Base-by-base conservation (phyloP, 1,140 invertebrate genomes). In the Bicyclus anynana region DNA sequence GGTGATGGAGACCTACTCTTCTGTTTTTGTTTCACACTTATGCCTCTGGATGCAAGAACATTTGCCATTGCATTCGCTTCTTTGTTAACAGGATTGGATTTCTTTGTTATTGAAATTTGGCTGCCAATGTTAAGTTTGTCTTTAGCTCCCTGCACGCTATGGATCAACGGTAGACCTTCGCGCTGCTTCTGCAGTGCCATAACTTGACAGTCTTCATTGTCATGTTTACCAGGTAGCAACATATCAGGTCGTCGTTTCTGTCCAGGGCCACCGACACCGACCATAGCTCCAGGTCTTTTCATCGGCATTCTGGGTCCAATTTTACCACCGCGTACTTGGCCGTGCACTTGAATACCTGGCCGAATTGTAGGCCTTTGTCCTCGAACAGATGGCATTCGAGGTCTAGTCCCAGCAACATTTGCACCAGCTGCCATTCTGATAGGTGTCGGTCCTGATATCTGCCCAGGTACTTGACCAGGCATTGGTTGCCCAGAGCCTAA, bases 1-100 rank as follows among this genome's bases (percentile, higher is more conserved):
- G 89, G 84, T 13, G 67, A 83, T 26, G 67, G 90, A 0, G 85
- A 85, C 21, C 85, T 79, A 66, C 81, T 84, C 56, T 87, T 89
- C 47, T 83, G 80, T 67, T 91, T 91, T 20, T 92, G 92, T 51
- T 94, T 95, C 0, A 95, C 92, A 20, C 93, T 94, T 52, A 95
- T 95, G 14, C 94, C 94, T 61, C 94, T 81, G 10, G 93, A 93
- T 7, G 93, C 94, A 37, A 95, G 78, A 27, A 94, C 92, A 80
- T 93, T 94, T 1, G 94, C 93, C 62, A 95, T 94, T 1, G 92
- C 92, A 53, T 92, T 93, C 4, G 93, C 92, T 67, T 94, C 93
- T 26, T 91, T 91, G 61, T 92, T 92, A 29, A 92, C 92, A 2
- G 42, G 42, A 44, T n/a, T 20, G 2, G 88, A 84, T 62, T 85